Evolutionary conservation across 2,113 vertebrate species (phyloP).

Genomic region (Seriola dumerili): DNA sequence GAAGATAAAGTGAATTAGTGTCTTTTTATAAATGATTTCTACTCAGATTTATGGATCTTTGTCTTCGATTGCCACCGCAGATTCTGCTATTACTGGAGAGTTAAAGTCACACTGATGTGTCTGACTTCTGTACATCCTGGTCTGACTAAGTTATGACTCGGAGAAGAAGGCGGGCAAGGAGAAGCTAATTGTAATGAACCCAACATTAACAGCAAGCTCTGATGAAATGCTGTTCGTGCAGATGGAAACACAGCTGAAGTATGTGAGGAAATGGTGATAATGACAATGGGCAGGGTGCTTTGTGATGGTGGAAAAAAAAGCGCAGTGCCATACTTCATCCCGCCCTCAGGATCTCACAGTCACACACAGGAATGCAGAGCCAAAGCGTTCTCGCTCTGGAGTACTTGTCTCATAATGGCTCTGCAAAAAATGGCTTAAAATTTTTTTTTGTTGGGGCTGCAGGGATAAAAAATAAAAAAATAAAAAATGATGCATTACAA

Average conservation of each 20-base stretch:
- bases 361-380: conserved; percentile 36
- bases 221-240: conserved; percentile 32
- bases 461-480: neutral
- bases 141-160: neutral
- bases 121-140: neutral
- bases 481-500: conserved; percentile 58
- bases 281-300: conserved; percentile 36
- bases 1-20: too few relatives aligned
- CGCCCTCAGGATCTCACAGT: conserved; percentile 32
- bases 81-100: neutral
- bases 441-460: conserved; percentile 14
- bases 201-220: conserved; percentile 19
- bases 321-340: conserved; percentile 23
- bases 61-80: neutral
- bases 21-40: neutral
- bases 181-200: conserved; percentile 14
- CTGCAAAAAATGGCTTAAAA: conserved; percentile 43
- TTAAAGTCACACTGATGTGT: neutral
- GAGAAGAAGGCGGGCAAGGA: neutral
- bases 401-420: conserved; percentile 52
- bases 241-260: conserved; percentile 50
- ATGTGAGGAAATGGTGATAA: conserved; percentile 30
- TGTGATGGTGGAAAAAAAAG: conserved; percentile 24
- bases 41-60: neutral
- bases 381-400: conserved; percentile 38